These are phyloP conservation scores for Ptychochromis oligacanthus DNA, from an alignment of 2,113 vertebrate genomes.

Conservation along the genomic window DNA sequence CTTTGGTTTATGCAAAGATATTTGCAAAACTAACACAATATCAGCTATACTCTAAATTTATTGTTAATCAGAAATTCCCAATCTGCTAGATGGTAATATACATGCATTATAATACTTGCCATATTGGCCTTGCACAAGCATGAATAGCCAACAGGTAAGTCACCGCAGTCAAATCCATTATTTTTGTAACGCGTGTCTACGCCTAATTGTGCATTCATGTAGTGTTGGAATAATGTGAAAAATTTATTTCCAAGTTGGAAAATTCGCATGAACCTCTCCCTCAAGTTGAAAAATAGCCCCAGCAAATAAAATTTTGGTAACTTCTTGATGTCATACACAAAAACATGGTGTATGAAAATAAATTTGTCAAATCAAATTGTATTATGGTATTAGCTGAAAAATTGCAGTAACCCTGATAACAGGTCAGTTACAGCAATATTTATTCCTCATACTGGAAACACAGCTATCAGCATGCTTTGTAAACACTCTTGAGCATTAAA, in stretches of 20 bases:
- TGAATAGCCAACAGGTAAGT: not conserved
- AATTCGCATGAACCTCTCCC: not conserved
- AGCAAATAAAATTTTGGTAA: not conserved
- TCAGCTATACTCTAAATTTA: not conserved
- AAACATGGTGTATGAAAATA: not conserved
- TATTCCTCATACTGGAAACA: not conserved
- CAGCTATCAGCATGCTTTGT: not conserved
- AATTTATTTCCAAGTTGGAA: not conserved
- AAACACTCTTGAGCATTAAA: slow-evolving; percentile 2
- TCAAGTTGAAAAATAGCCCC: not conserved
- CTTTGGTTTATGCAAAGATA: not conserved
- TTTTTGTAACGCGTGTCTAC: not conserved
- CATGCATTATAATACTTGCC: not conserved
- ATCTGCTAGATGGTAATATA: not conserved
- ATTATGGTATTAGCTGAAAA: not conserved
- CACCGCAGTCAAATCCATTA: not conserved
- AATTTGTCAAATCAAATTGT: slow-evolving; percentile 2
- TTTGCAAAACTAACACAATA: not conserved
- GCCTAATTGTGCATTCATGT: not conserved
- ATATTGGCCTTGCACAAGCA: not conserved
- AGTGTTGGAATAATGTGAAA: not conserved
- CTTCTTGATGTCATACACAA: not conserved
- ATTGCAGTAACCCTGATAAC: not conserved
- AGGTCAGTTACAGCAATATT: not conserved
- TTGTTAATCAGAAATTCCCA: not conserved